Conservation (phyloP, 2,888 invertebrate species). For the Keiferia lycopersicella region DNA sequence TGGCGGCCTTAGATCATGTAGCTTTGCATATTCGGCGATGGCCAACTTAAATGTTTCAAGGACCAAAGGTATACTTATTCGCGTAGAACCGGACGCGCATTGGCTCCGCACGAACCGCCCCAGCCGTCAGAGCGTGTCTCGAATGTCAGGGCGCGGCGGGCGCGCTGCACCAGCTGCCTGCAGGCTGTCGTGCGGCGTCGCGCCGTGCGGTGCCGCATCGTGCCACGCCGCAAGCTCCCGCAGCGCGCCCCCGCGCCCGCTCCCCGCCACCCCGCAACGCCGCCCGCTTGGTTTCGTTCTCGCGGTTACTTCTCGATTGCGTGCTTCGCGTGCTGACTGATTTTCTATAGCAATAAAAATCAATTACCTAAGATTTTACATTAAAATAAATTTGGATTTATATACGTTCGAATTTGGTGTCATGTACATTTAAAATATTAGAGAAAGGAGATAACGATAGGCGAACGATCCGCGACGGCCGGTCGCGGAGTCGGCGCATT, state of each 20-base stretch:
- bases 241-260: constrained; percentile 47
- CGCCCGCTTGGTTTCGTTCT: constrained; percentile 80
- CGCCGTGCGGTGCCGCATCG: constrained; percentile 48
- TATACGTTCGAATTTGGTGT: constrained; percentile 82
- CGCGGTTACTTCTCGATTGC: constrained; percentile 82
- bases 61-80: constrained; percentile 81
- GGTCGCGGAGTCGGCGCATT: constrained; percentile 73
- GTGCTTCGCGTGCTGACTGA: constrained; percentile 83
- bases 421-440: constrained; percentile 82
- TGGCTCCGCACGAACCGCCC: constrained; percentile 79
- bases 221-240: constrained; percentile 43
- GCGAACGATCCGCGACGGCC: constrained; percentile 69
- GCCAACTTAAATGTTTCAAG: constrained; percentile 78
- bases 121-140: constrained; percentile 67
- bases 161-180: constrained; percentile 36
- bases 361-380: constrained; percentile 83
- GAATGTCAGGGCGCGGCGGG: constrained; percentile 51
- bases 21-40: constrained; percentile 81
- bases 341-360: constrained; percentile 83
- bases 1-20: constrained; percentile 80
- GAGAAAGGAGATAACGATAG: constrained; percentile 78
- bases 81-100: constrained; percentile 80
- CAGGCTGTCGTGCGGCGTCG: neutral
- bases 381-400: constrained; percentile 82
- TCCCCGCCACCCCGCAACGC: constrained; percentile 49